Evolutionary conservation across 2,888 invertebrate species (phyloP), one percentile per base, ranked within the genome.

Genomic region (Ametastegia equiseti): DNA sequence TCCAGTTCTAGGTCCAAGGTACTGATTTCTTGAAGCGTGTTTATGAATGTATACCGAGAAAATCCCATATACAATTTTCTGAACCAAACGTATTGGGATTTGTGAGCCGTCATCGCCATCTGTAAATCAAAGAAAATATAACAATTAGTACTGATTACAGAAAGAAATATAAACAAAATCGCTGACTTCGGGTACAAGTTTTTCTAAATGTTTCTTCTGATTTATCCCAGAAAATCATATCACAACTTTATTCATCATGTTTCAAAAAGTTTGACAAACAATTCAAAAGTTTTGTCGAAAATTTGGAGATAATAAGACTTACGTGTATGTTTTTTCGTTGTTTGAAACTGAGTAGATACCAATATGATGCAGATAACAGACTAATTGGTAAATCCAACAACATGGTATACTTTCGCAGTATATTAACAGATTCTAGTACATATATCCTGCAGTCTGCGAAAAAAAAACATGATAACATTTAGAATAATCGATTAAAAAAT

Each of bases 71-170:
- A 99, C 3, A 99, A 93, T 89, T 95, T 94, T 81, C 99, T 94
- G 92, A 97, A 99, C 99, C 99, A 99, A 54, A 97, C 95, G 93
- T 97, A 95, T 92, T 99, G 99, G n/a, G 98, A 97, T 85, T 93
- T 92, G 91, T 99, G 98, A 80, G 94, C 94, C 84, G 93, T 93
- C 98, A 99, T 98, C 3, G 98, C 98, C 84, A 93, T 92, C 90
- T 96, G 93, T 36, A 83, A 83, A 65, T 60, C 73, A 75, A 81
- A 83, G 54, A 42, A n/a, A 67, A 36, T 67, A 67, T 39, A 0
- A 39, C 15, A 30, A 15, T 60, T 30, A 30, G 23, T 42, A 9
- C 42, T 42, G 42, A 42, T 42, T 6, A 42, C 9, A 9, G 5
- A 42, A 42, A 42, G 5, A 42, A 42, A 42, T 42, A 9, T 42